These are phyloP conservation scores for Dioctria rufipes DNA, from an alignment of 2,888 invertebrate genomes.

Conservation along the genomic window DNA sequence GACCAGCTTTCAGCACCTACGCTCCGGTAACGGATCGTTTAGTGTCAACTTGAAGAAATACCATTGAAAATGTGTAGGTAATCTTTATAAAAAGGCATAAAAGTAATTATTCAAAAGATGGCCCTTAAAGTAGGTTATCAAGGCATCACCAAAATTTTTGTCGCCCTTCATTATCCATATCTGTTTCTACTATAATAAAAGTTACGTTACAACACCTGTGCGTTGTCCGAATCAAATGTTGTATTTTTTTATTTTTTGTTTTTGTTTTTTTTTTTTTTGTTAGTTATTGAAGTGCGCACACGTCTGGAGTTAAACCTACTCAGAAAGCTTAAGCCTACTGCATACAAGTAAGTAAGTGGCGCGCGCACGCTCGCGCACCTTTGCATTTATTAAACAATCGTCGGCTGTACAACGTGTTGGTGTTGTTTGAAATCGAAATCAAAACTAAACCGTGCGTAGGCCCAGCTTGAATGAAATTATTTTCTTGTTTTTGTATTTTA, in stretches of 20 bases:
- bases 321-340: neutral
- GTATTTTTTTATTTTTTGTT: too few relatives aligned
- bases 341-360: constrained; percentile 28
- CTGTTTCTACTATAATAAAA: neutral
- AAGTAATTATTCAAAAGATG: neutral
- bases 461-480: constrained; percentile 46
- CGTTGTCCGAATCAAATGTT: neutral
- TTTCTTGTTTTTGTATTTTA: neutral
- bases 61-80: too few relatives aligned
- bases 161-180: constrained; percentile 18
- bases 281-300: neutral
- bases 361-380: constrained; percentile 24
- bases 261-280: neutral
- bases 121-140: constrained; percentile 35
- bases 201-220: constrained; percentile 27
- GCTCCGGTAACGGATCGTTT: neutral
- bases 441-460: constrained; percentile 53
- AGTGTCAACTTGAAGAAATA: too few relatives aligned
- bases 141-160: constrained; percentile 8
- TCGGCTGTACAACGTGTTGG: constrained; percentile 21
- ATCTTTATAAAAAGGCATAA: too few relatives aligned
- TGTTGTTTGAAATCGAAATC: constrained; percentile 46
- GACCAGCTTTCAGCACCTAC: constrained; percentile 31
- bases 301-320: neutral
- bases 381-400: constrained; percentile 54